phyloP scores from a whole-genome alignment of 2,888 invertebrate species.

The Platycnemis pennipes region DNA sequence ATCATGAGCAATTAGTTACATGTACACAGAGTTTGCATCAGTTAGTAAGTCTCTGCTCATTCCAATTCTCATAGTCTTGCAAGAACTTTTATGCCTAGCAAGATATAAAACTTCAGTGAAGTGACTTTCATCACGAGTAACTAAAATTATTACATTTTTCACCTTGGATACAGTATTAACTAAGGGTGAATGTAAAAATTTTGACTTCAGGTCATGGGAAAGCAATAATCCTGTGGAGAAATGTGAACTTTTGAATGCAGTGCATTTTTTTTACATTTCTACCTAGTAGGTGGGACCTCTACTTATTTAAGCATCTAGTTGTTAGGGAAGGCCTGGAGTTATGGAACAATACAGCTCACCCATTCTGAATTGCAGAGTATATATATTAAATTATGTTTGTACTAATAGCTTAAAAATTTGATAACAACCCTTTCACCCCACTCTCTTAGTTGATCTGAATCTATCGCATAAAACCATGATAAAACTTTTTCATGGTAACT shows the following conservation, averaged over 20 bases:
- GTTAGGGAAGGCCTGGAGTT: background rate
- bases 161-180: background rate
- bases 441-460: no score
- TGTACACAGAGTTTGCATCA: no score
- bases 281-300: conserved; percentile 30
- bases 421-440: no score
- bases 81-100: background rate
- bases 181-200: background rate
- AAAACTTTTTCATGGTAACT: no score
- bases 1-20: no score
- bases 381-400: background rate
- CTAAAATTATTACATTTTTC: background rate
- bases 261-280: conserved; percentile 20
- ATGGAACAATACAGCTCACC: background rate
- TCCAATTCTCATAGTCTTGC: background rate
- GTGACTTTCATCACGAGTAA: background rate
- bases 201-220: background rate
- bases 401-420: background rate
- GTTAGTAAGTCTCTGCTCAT: no score
- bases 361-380: background rate
- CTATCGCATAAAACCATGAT: no score
- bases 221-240: background rate
- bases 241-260: conserved; percentile 8
- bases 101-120: background rate
- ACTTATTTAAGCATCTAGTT: background rate